Evolutionary conservation across 2,797 vertebrate genomes (phyloP).

Genomic region (Cichlasoma orientale): DNA sequence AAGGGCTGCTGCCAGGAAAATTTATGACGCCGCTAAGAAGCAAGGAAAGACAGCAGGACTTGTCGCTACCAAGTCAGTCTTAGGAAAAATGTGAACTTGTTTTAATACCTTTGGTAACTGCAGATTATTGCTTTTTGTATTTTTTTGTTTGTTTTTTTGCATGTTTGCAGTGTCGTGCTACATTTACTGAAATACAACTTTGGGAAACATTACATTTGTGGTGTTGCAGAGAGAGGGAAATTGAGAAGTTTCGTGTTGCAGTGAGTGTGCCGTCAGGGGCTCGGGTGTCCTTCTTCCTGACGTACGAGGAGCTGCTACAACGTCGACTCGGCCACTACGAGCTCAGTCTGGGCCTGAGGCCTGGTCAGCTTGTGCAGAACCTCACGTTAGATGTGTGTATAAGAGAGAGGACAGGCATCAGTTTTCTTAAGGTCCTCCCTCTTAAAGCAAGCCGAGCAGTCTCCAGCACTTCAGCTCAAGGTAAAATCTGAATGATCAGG

Average conservation of each 20-base stretch:
- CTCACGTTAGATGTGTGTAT: slow-evolving; percentile 84
- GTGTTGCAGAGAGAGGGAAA: slow-evolving; percentile 81
- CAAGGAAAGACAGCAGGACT: slow-evolving; percentile 87
- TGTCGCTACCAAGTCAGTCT: slow-evolving; percentile 85
- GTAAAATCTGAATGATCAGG: slow-evolving; percentile 48
- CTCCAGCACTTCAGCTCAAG: slow-evolving; percentile 71
- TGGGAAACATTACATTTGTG: neutral
- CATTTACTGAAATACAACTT: neutral
- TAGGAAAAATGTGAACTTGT: neutral
- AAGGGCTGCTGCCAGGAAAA: slow-evolving; percentile 86
- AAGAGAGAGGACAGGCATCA: slow-evolving; percentile 82
- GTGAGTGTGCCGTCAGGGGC: slow-evolving; percentile 81
- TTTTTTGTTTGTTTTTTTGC: neutral
- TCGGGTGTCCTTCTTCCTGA: slow-evolving; percentile 78
- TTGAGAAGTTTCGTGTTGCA: slow-evolving; percentile 85
- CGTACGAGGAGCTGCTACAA: slow-evolving; percentile 84
- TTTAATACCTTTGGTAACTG: neutral
- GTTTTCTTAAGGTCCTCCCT: slow-evolving; percentile 80
- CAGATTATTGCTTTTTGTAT: neutral
- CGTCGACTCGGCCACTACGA: slow-evolving; percentile 83
- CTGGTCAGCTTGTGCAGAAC: slow-evolving; percentile 81
- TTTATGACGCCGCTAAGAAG: slow-evolving; percentile 85
- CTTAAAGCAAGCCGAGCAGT: slow-evolving; percentile 79
- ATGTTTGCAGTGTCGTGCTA: neutral
- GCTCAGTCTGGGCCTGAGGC: slow-evolving; percentile 81